Evolutionary conservation across 2,888 invertebrate species (phyloP), one percentile per base, ranked within the genome.

Genomic region (Cataglyphis albicans): DNA sequence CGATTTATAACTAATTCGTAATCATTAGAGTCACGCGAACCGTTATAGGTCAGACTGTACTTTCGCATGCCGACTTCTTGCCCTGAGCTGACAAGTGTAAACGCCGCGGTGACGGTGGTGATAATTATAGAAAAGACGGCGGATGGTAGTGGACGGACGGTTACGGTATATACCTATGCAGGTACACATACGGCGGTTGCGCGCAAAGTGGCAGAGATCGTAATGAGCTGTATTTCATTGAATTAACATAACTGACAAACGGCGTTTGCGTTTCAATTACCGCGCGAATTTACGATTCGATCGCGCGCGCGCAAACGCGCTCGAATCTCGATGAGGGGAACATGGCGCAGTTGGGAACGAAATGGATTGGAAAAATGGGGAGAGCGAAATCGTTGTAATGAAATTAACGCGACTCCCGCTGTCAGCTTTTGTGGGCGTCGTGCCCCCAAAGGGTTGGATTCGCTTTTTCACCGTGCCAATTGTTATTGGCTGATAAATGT

Each of bases 11-110:
- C 89, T 93, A 92, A 93, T 92, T 92, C 90, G 91, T 91, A 92
- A 92, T 92, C 89, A 93, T 92, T 91, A 92, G 88, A 91, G 92
- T 92, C 92, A 93, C 93, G 93, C 93, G 89, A 93, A 89, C 91
- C 89, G 90, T 89, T 91, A 91, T 84, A 88, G 82, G 89, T 70
- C 25, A 9, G 15, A 21, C 65, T n/a, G 18, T 6, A 48, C 76
- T 68, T 41, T 91, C 82, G 91, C 92, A 88, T 89, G 92, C 90
- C 88, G 92, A 92, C 91, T 92, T 87, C 86, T 86, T 91, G 84
- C 87, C 80, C 86, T 82, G 86, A 91, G 89, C 88, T 91, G 91
- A 92, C 90, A 91, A 91, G 67, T 63, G 83, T 55, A 15, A 68
- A 7, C 48, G n/a, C 63, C 63, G n/a, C 38, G 73, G 63, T 18